phyloP scores from a whole-genome alignment of 2,888 invertebrate species.

The Sarcophaga caerulescens region DNA sequence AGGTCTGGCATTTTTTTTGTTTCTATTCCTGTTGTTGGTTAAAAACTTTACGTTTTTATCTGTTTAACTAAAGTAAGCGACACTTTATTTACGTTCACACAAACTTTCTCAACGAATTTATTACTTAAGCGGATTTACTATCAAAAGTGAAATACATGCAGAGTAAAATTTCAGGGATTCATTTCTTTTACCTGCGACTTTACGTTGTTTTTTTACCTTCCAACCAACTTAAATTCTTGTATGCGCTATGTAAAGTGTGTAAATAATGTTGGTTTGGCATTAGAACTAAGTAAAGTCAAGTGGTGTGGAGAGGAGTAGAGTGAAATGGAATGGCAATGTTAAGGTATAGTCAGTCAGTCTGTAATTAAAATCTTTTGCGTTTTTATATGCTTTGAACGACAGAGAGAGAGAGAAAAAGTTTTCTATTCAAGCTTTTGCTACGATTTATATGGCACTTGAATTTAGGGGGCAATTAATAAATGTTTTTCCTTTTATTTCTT shows the following conservation, averaged over 20 bases:
- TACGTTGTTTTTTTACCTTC: neutral
- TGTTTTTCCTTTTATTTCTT: neutral
- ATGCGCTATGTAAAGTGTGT: neutral
- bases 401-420: neutral
- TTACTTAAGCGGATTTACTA: constrained; percentile 62
- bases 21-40: constrained; percentile 30
- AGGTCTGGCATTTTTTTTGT: neutral
- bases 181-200: constrained; percentile 35
- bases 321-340: neutral
- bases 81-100: constrained; percentile 46
- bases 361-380: constrained; percentile 32
- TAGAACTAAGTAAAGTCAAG: neutral
- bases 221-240: neutral
- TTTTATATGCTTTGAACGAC: neutral
- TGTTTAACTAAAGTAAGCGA: constrained; percentile 33
- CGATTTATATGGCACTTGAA: constrained; percentile 42
- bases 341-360: constrained; percentile 21
- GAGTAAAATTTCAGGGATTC: constrained; percentile 34
- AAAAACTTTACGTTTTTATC: constrained; percentile 38
- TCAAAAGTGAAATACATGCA: constrained; percentile 39
- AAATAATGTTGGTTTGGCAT: neutral
- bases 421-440: constrained; percentile 36
- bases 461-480: constrained; percentile 51
- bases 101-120: constrained; percentile 60
- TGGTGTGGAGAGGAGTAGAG: neutral